phyloP scores from a whole-genome alignment of 2,888 invertebrate species.

The Clusia tigrina region DNA sequence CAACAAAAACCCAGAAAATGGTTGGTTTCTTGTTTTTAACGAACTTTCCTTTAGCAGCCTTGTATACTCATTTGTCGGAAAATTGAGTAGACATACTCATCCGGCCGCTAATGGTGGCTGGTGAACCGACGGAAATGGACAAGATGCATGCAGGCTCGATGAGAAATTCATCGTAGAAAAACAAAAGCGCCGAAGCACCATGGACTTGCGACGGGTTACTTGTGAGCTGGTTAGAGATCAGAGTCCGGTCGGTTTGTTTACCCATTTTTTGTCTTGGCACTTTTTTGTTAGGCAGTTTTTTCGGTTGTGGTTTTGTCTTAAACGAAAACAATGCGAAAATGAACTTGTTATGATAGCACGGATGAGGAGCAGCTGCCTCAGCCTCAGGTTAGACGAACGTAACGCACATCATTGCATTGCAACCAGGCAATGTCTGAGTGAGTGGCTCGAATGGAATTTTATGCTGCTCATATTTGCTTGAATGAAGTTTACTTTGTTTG shows the following conservation, averaged over 20 bases:
- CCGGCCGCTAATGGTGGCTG: conserved; percentile 39
- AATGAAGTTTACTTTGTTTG: background rate
- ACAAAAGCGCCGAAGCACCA: conserved; percentile 17
- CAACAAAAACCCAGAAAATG: conserved; percentile 27
- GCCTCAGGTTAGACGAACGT: conserved; percentile 50
- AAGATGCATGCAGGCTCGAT: conserved; percentile 44
- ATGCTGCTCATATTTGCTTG: background rate
- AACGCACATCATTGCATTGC: conserved; percentile 51
- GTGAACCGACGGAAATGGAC: conserved; percentile 46
- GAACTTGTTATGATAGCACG: conserved; percentile 55
- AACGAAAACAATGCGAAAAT: conserved; percentile 39
- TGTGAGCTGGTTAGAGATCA: conserved; percentile 38
- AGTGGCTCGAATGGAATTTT: background rate
- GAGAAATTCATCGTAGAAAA: conserved; percentile 17
- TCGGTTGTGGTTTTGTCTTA: conserved; percentile 54
- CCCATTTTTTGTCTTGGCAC: conserved; percentile 31
- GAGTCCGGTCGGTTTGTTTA: no score
- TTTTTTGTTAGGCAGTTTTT: conserved; percentile 22
- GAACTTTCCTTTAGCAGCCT: conserved; percentile 28
- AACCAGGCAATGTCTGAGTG: conserved; percentile 31
- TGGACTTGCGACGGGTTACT: conserved; percentile 17
- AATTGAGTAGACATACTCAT: conserved; percentile 56
- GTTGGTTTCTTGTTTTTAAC: conserved; percentile 26
- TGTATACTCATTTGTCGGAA: conserved; percentile 49
- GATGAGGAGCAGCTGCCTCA: conserved; percentile 51